A percentile compares a stretch with the other conserved stretches of the same genome.
Conservation (phyloP, 2,888 invertebrate species). For the Graphium colonna region DNA sequence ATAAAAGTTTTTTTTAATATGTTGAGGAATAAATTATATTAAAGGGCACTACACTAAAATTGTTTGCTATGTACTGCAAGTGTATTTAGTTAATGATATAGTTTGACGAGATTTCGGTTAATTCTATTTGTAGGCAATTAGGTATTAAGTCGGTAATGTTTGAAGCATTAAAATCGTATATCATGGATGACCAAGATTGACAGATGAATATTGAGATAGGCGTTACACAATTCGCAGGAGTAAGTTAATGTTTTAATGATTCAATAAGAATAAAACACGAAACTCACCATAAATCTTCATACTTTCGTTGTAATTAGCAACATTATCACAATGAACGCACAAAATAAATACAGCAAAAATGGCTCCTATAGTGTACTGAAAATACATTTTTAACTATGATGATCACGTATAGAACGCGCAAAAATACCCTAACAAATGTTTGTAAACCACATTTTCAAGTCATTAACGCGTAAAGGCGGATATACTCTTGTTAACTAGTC, state of each 20-base stretch:
- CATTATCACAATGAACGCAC: constrained; percentile 78
- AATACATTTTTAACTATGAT: constrained; percentile 68
- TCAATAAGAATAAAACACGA: constrained; percentile 18
- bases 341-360: constrained; percentile 80
- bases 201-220: constrained; percentile 25
- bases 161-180: constrained; percentile 8
- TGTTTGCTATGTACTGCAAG: no score
- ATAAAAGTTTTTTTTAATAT: no score
- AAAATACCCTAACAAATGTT: constrained; percentile 58
- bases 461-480: constrained; percentile 49
- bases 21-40: no score
- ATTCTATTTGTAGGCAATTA: not conserved
- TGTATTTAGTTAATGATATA: no score
- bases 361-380: constrained; percentile 74
- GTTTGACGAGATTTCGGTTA: not conserved
- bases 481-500: constrained; percentile 57
- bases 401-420: constrained; percentile 58
- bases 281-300: constrained; percentile 72
- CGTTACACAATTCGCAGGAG: constrained; percentile 20
- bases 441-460: constrained; percentile 70
- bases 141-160: not conserved
- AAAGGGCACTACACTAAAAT: no score
- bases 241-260: not conserved
- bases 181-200: constrained; percentile 25
- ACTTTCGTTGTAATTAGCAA: constrained; percentile 73